Evolutionary conservation across 2,113 vertebrate genomes (phyloP).

Genomic region (Arothron firmamentum): DNA sequence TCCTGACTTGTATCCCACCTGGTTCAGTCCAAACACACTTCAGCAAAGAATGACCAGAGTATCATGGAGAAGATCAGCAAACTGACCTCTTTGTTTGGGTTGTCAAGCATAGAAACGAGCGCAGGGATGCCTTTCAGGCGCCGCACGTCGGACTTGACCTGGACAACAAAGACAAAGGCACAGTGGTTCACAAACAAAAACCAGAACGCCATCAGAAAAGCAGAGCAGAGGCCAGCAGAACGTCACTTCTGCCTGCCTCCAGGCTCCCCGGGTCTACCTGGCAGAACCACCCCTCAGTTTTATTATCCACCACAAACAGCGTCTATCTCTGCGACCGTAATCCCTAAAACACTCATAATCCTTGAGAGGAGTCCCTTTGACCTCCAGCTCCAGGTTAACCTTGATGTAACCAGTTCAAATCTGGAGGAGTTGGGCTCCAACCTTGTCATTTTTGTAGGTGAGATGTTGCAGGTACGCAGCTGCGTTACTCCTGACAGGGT

Average conservation of each 20-base stretch:
- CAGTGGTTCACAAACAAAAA: not conserved
- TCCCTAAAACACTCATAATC: too few relatives aligned
- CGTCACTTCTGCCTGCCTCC: too few relatives aligned
- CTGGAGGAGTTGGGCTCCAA: slow-evolving; percentile 24
- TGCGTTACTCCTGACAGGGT: slow-evolving; percentile 90
- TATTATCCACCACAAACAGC: not conserved
- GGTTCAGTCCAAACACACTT: slow-evolving; percentile 12
- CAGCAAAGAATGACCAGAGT: slow-evolving; percentile 5
- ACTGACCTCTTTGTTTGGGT: slow-evolving; percentile 88
- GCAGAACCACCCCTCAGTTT: too few relatives aligned
- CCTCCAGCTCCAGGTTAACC: not conserved
- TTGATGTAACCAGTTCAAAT: rapidly evolving
- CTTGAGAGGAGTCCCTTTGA: not conserved
- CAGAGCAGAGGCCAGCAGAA: not conserved
- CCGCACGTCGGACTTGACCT: slow-evolving; percentile 92
- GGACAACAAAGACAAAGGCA: not conserved
- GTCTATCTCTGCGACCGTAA: not conserved
- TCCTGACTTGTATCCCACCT: not conserved
- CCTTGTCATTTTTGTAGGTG: slow-evolving; percentile 93
- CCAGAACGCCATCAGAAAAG: not conserved
- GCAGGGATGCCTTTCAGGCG: slow-evolving; percentile 91
- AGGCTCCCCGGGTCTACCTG: too few relatives aligned
- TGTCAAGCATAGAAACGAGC: slow-evolving; percentile 90
- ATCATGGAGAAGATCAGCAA: not conserved
- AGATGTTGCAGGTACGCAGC: slow-evolving; percentile 94